Evolutionary conservation across 2,113 vertebrate species (phyloP), one percentile per base, ranked within the genome.

Genomic region (Solea solea): DNA sequence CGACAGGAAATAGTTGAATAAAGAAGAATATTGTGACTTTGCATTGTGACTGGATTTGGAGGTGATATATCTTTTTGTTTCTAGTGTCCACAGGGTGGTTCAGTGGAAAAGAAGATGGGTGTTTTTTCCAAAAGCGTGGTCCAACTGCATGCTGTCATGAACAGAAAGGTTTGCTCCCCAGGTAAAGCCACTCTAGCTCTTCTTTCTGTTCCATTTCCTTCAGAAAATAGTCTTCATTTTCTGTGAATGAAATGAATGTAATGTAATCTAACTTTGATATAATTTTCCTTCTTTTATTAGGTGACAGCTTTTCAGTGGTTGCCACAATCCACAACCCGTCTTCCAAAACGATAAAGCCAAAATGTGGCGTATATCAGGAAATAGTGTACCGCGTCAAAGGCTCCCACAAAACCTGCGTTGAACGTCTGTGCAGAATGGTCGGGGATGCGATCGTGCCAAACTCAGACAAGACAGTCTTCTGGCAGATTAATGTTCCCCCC

Each of bases 261-360:
- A 27, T 27, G 9, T 53, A 4, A 53, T 25, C 21, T 21, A 21
- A 27, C 25, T 21, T 3, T 45, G 12, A 46, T 76, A 3, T 69
- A 1, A 21, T 39, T 48, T 69, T 8, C 65, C 64, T 46, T 5
- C 59, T 13, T 4, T 64, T 73, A 78, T 0, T 16, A 93, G 92
- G 91, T 83, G 90, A 90, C 34, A 84, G 48, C 10, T 9, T 94
- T 12, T 68, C 42, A 60, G 21, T 85, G 72, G 51, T 42, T 54
- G 87, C 80, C 34, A 70, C 81, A 34, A 64, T 92, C 42, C 15
- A 58, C 34, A 93, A 93, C 78, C 69, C 60, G 5, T 89, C 90
- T 0, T 89, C 90, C 42, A 87, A 87, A 70, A 53, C 80, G 2
- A 66, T 83, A 21, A 87, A 4, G 28, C 62, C 84, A 44, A 92